Base-by-base conservation (phyloP, 1,140 invertebrate genomes). In the Euura saliciscinereae region DNA sequence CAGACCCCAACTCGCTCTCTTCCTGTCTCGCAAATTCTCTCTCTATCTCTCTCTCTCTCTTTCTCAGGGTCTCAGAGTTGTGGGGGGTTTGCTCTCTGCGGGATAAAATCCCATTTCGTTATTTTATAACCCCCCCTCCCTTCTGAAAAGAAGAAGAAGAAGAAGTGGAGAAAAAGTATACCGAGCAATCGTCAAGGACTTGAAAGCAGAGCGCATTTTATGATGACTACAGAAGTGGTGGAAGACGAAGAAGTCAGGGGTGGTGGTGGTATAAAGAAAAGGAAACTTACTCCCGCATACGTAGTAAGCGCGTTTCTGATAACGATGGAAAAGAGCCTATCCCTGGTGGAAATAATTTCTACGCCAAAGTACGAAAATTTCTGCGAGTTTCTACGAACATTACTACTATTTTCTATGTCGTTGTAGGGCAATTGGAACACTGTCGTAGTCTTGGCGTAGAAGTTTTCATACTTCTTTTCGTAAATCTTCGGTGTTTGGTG, bases 141-240 rank as follows among this genome's bases (percentile, higher is more conserved):
- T 65, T 43, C 66, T 2, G 5, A 51, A 2, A 51, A 51, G 46
- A 51, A 51, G 46, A 51, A 51, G 51, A 11, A 59, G 51, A 59
- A 59, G 51, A 3, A n/a, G 51, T 8, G 13, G 51, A n/a, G 13
- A 59, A 59, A 59, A 59, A n/a, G 13, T 3, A 59, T 11, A n/a
- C 51, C 75, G 74, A 75, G 79, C 76, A 80, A 79, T 80, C 75
- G 77, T 76, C 68, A 76, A 28, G 69, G 80, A 81, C 76, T 82
- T 81, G 72, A 79, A 80, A 82, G 79, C 75, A 75, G 75, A n/a
- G 28, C 72, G 76, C 75, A 82, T 83, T 83, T 83, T 83, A 83
- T 78, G 82, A 83, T 82, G 77, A 82, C 76, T 81, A 77, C 79
- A 81, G 79, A 82, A 83, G 78, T 79, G 76, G 80, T 80, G 51